These are phyloP conservation scores for Pteronotus mesoamericanus DNA, from an alignment of 2,797 vertebrate genomes.

Conservation along the genomic window DNA sequence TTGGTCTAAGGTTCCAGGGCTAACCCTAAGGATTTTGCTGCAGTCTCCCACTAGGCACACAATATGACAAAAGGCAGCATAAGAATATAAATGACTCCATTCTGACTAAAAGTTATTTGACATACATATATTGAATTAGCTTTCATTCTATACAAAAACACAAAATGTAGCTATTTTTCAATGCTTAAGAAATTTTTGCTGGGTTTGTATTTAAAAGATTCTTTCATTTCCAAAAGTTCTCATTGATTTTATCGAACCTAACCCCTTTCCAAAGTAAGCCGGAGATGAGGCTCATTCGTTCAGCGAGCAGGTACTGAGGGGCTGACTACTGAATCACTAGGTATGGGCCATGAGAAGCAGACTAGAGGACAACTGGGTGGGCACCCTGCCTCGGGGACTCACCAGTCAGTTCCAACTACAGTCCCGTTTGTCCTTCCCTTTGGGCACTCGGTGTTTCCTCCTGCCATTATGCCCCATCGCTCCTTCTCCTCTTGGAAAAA, in stretches of 20 bases:
- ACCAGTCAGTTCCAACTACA: too few relatives aligned
- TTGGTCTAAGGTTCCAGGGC: background rate
- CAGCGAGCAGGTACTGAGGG: background rate
- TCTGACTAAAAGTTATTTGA: background rate
- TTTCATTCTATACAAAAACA: background rate
- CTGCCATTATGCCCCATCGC: too few relatives aligned
- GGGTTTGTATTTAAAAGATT: background rate
- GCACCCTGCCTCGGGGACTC: background rate
- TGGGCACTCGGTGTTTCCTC: background rate
- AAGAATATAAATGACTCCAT: background rate
- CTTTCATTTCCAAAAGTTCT: background rate
- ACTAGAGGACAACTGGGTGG: background rate
- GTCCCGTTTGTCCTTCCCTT: background rate
- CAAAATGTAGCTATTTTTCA: background rate
- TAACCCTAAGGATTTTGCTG: background rate
- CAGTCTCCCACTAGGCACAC: background rate
- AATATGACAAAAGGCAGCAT: background rate
- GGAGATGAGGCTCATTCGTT: background rate
- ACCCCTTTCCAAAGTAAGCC: background rate
- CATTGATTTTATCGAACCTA: background rate
- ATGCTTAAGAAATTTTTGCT: background rate
- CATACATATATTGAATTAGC: background rate
- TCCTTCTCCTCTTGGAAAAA: background rate
- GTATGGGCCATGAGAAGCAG: background rate
- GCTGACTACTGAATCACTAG: background rate